phyloP scores from a whole-genome alignment of 2,113 vertebrate genomes.

The Phaethon lepturus region DNA sequence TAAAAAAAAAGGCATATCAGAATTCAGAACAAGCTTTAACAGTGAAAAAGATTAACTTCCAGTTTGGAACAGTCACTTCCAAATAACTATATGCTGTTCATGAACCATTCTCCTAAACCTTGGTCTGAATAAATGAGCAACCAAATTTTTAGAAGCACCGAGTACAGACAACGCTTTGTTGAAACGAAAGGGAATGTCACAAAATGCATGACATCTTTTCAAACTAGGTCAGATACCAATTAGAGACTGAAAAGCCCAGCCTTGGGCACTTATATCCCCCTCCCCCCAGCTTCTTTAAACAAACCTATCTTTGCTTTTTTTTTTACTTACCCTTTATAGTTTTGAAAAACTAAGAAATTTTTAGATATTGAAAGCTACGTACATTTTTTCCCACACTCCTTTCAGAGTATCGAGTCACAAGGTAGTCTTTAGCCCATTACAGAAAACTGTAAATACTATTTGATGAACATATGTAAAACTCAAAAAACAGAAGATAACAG shows the following conservation, averaged over 20 bases:
- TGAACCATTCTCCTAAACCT: neutral
- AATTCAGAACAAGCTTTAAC: neutral
- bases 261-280: neutral
- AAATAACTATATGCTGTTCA: neutral
- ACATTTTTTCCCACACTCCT: neutral
- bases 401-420: neutral
- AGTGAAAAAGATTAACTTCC: neutral
- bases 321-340: neutral
- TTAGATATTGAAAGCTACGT: neutral
- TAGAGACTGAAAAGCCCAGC: neutral
- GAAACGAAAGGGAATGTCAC: conserved; percentile 2
- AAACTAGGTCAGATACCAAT: conserved; percentile 28
- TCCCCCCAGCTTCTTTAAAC: neutral
- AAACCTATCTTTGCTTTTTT: neutral
- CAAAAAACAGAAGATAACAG: neutral
- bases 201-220: neutral
- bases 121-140: neutral
- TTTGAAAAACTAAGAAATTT: neutral
- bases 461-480: neutral
- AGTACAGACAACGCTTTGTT: neutral
- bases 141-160: neutral
- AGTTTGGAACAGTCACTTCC: neutral
- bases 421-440: neutral
- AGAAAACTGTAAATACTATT: neutral
- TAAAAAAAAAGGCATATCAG: neutral